Base-by-base conservation (phyloP, 2,888 invertebrate genomes). In the Caenorhabditis drosophilae region DNA sequence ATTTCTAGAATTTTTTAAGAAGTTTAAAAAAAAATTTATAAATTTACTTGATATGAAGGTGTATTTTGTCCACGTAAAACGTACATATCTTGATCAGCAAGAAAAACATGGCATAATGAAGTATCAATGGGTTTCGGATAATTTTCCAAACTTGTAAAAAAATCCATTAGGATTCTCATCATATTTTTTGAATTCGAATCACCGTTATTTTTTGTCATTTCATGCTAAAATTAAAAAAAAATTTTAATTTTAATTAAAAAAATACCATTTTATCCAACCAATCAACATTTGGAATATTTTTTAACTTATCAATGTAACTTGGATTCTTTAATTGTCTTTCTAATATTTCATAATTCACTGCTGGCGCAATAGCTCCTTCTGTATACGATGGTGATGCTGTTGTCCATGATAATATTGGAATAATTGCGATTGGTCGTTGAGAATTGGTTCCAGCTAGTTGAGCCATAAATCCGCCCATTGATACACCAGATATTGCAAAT, bases 111-210 rank as follows among this genome's bases (percentile, higher is more conserved):
- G 61, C 93, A 91, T 49, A 96, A 86, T 11, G 90, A 90, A 0
- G 95, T 91, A 83, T 97, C 96, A 48, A 89, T 89, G 0, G 88
- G 88, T 16, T 89, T 87, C 2, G 92, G 90, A 83, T 94, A 98
- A 85, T 96, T 94, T 72, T 90, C 91, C 38, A 98, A 87, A 86
- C 96, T 95, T 0, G 97, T 98, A 84, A 94, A 97, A 85, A 97
- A 95, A 83, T 98, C 97, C 97, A 98, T 97, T 75, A 97, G 90
- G 0, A 95, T 94, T 47, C 92, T 87, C 96, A 97, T 96, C 83
- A 97, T 67, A 49, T 68, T 73, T 44, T 62, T 54, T 6, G 68
- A 51, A 9, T 60, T 40, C 1, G 55, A 6, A 20, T 62, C 50
- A 1, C 62, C 59, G 42, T 72, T 74, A 23, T 47, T 47, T 22